Base-by-base conservation (phyloP, 2,888 invertebrate species). In the Mechanitis messenoides region DNA sequence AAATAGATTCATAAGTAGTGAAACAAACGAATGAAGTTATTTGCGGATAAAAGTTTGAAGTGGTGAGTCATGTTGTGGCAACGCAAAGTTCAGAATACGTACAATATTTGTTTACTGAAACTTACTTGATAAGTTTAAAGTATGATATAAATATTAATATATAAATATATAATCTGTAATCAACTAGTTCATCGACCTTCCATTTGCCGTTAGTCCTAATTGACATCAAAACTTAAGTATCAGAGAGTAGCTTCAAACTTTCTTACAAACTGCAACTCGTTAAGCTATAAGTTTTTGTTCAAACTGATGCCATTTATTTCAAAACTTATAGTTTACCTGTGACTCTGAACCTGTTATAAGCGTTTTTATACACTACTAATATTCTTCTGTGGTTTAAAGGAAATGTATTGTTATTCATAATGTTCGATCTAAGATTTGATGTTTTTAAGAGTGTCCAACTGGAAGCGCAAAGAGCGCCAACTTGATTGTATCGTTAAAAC, bases 51-150 rank as follows among this genome's bases (percentile, higher is more conserved):
- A 83, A 86, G 85, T 85, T 84, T 73, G 65, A 74, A 86, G 85
- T 85, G 84, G 81, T 65, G 79, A 84, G 78, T 79, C 76, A 74
- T 87, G 86, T 85, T 72, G 81, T 72, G 81, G 82, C 42, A 42
- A 42, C 7, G 9, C 42, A 9, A 31, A 31, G 53, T 12, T 7
- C 3, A 33, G 28, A 31, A 12, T 42, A 3, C 9, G 7, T 9
- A 42, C 42, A 42, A 2, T 42, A 42, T 42, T 42, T 42, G 42
- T 42, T 42, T 42, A 42, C 7, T 9, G 38, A 9, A 9, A 42
- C 9, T 42, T 42, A 11, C 9, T 42, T 70, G 69, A 71, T 66
- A 70, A 69, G 69, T 42, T 11, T 9, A 42, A 9, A 9, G 7
- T 42, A 42, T 9, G 7, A 20, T 20, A 20, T 20, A 20, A 20